Conservation (phyloP, 2,797 vertebrate genomes). For the Lagocephalus sceleratus region DNA sequence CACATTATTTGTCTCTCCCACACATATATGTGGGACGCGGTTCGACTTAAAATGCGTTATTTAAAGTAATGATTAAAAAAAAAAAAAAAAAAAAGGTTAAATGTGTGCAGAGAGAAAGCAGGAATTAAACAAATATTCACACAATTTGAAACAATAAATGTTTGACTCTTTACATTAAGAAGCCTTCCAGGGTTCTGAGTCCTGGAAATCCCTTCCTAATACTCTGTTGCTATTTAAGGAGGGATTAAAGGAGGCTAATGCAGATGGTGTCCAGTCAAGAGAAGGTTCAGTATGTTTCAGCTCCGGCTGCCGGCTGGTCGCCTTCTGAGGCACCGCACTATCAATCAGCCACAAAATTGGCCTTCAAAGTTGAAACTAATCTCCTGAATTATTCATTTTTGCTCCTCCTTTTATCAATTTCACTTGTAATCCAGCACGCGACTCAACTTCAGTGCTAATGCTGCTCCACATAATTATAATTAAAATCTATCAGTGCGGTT, state of each 20-base stretch:
- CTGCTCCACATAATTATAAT: slow-evolving; percentile 21
- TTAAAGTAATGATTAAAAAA: too few relatives aligned
- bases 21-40: slow-evolving; percentile 1
- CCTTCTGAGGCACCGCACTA: slow-evolving; percentile 42
- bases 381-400: slow-evolving; percentile 60
- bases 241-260: slow-evolving; percentile 74
- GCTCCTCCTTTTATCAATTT: slow-evolving; percentile 45
- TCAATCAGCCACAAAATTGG: slow-evolving; percentile 64
- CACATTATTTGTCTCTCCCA: slow-evolving; percentile 8
- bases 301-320: slow-evolving; percentile 30
- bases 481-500: neutral
- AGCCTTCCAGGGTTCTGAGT: slow-evolving; percentile 62
- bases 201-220: slow-evolving; percentile 73
- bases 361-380: slow-evolving; percentile 58
- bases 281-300: slow-evolving; percentile 64
- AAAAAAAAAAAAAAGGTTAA: slow-evolving; percentile 17
- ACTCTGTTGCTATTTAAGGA: slow-evolving; percentile 76
- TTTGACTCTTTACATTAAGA: slow-evolving; percentile 64
- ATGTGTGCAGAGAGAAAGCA: neutral
- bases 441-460: slow-evolving; percentile 29
- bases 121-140: slow-evolving; percentile 57
- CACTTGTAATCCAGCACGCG: slow-evolving; percentile 57
- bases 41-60: slow-evolving; percentile 3
- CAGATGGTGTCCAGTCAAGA: slow-evolving; percentile 66
- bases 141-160: slow-evolving; percentile 62